These are phyloP conservation scores for Potamarius usumacintae DNA, from an alignment of 2,113 vertebrate species.

Conservation along the genomic window DNA sequence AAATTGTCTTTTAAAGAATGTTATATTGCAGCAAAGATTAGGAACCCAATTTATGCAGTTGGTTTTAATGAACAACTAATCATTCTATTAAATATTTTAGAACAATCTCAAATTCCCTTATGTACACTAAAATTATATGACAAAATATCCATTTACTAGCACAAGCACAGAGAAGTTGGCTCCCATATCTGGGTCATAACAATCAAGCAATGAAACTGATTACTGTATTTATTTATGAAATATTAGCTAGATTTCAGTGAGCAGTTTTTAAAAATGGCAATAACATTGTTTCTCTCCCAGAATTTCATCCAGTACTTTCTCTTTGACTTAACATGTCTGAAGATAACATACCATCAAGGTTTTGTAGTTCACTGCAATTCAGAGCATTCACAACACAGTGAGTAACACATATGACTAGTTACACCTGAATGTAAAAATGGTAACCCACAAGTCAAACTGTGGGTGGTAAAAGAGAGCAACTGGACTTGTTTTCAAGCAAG, in stretches of 20 bases:
- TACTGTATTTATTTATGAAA: not conserved
- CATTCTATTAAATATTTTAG: not conserved
- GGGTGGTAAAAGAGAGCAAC: no score
- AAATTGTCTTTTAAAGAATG: constrained; percentile 7
- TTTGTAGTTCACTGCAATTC: constrained; percentile 4
- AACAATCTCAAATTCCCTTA: not conserved
- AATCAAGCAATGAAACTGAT: not conserved
- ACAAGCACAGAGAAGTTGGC: not conserved
- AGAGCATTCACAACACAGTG: not conserved
- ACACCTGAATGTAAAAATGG: constrained; percentile 8
- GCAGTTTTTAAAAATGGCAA: not conserved
- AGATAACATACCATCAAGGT: constrained; percentile 1
- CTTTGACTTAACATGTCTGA: not conserved
- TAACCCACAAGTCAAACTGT: not conserved
- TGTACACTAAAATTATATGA: not conserved
- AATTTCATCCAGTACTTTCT: not conserved
- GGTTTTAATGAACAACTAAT: not conserved
- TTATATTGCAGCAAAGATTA: not conserved
- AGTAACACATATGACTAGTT: not conserved
- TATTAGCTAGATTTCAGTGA: not conserved
- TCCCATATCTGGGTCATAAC: not conserved
- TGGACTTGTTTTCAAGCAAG: no score
- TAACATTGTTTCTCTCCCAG: not conserved
- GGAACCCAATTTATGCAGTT: constrained; percentile 25
- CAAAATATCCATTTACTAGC: constrained; percentile 1